These are phyloP conservation scores for Lepidocyrtoides sp. DNA, from an alignment of 2,888 invertebrate genomes.

Conservation along the genomic window DNA sequence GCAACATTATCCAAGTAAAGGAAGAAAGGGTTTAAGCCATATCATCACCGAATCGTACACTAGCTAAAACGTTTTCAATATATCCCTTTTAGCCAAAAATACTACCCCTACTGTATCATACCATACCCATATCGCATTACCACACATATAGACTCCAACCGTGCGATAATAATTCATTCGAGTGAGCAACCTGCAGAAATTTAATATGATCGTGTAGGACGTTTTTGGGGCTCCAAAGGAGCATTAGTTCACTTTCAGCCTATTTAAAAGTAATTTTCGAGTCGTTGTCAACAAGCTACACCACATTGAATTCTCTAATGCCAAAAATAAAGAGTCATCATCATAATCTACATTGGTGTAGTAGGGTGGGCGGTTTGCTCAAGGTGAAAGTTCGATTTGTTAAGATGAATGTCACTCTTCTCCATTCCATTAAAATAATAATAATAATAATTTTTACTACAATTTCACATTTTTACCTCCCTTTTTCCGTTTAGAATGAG, in stretches of 20 bases:
- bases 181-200: constrained; percentile 45
- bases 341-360: neutral
- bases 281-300: constrained; percentile 18
- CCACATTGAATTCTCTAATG: neutral
- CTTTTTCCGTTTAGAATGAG: too few species aligned
- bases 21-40: neutral
- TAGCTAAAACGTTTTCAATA: neutral
- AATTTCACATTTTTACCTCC: neutral
- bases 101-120: neutral
- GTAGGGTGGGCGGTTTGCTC: too few species aligned
- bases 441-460: too few species aligned
- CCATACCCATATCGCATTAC: neutral
- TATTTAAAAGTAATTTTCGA: constrained; percentile 39
- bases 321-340: neutral
- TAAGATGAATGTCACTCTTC: neutral
- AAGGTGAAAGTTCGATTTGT: neutral
- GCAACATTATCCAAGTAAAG: constrained; percentile 1
- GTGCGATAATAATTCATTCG: constrained; percentile 54
- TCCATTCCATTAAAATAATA: neutral
- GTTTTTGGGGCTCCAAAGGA: neutral
- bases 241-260: constrained; percentile 3
- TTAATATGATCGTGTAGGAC: constrained; percentile 34
- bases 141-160: neutral
- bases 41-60: neutral
- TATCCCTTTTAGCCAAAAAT: neutral